These are phyloP conservation scores for Galerucella pusilla DNA, from an alignment of 2,888 invertebrate species.

Conservation along the genomic window DNA sequence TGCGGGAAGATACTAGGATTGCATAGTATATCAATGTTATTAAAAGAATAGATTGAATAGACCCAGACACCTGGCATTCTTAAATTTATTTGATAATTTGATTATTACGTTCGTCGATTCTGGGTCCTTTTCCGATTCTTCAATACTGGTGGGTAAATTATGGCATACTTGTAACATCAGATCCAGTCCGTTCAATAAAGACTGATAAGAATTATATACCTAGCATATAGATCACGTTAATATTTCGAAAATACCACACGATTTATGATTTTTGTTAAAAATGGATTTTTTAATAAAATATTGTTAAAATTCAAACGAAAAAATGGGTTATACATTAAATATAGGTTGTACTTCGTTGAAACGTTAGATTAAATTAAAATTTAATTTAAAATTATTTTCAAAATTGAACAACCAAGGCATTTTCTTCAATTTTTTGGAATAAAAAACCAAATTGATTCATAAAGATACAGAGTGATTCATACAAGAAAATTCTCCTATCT, in stretches of 20 bases:
- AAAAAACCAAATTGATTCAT: too few species aligned
- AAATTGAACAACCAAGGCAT: too few species aligned
- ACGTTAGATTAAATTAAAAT: too few species aligned
- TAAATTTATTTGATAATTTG: constrained; percentile 12
- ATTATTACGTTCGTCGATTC: constrained; percentile 56
- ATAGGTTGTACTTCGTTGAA: too few species aligned
- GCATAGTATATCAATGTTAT: background rate
- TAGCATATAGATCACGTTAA: constrained; percentile 54
- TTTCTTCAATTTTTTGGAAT: too few species aligned
- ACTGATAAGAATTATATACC: constrained; percentile 77
- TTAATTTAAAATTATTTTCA: too few species aligned
- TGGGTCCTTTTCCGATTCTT: constrained; percentile 54
- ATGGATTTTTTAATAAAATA: background rate
- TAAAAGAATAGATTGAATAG: background rate
- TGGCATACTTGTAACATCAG: constrained; percentile 76
- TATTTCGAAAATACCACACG: constrained; percentile 4
- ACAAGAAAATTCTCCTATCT: too few species aligned
- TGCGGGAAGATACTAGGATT: background rate
- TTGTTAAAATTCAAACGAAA: too few species aligned
- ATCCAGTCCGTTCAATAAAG: constrained; percentile 74
- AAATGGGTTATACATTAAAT: too few species aligned
- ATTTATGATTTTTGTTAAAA: background rate
- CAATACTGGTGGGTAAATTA: constrained; percentile 64
- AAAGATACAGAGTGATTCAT: too few species aligned
- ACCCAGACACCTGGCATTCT: constrained; percentile 3